These are phyloP conservation scores for Nomada fabriciana DNA, from an alignment of 2,888 invertebrate species.

Conservation along the genomic window DNA sequence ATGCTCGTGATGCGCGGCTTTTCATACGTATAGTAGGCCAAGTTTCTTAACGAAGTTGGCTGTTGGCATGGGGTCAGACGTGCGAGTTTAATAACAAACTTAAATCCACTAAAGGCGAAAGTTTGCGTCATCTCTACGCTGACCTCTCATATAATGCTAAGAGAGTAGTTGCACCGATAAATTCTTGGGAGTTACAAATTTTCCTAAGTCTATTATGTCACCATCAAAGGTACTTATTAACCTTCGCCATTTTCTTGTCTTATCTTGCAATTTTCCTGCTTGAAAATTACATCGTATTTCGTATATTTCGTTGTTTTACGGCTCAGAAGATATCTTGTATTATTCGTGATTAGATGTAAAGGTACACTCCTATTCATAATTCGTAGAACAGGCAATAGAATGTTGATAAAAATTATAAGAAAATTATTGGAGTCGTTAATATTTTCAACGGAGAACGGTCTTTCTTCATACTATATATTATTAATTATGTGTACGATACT, in stretches of 20 bases:
- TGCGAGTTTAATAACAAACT: conserved; percentile 62
- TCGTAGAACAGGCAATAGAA: too few relatives aligned
- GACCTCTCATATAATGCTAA: conserved; percentile 30
- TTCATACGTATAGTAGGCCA: conserved; percentile 20
- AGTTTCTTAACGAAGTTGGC: conserved; percentile 41
- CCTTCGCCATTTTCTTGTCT: not conserved
- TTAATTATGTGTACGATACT: too few relatives aligned
- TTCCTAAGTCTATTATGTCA: conserved; percentile 1
- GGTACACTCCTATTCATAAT: too few relatives aligned
- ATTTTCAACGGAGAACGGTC: too few relatives aligned
- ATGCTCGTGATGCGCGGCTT: conserved; percentile 11
- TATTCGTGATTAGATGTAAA: too few relatives aligned
- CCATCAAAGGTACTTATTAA: not conserved
- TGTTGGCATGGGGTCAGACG: conserved; percentile 22
- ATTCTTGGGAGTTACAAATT: conserved; percentile 36
- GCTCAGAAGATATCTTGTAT: too few relatives aligned
- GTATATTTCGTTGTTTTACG: too few relatives aligned
- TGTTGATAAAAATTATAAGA: too few relatives aligned
- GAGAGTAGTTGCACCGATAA: conserved; percentile 27
- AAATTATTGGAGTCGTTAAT: too few relatives aligned
- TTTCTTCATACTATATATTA: too few relatives aligned
- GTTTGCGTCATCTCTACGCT: conserved; percentile 36
- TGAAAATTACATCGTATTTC: too few relatives aligned
- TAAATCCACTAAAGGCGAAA: conserved; percentile 48
- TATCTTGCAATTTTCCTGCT: too few relatives aligned